These are phyloP conservation scores for Lepus timidus DNA, from an alignment of 2,113 vertebrate genomes.

Conservation along the genomic window DNA sequence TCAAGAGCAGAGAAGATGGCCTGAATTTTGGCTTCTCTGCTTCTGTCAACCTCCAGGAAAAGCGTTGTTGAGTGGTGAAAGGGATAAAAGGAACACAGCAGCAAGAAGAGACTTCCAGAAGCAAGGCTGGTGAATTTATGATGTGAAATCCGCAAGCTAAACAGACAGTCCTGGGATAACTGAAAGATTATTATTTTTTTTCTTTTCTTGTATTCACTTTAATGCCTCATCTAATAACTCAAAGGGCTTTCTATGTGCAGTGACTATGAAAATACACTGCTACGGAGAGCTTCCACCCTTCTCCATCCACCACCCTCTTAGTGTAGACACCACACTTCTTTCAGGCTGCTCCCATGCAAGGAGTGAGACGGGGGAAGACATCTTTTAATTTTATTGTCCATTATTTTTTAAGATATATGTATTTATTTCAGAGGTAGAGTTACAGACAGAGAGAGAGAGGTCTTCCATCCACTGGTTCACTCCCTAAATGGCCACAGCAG, in stretches of 20 bases:
- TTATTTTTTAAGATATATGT: too few relatives aligned
- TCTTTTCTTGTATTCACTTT: background rate
- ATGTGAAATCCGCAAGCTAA: background rate
- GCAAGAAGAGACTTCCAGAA: constrained; percentile 20
- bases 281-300: background rate
- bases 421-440: too few relatives aligned
- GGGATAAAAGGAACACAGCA: background rate
- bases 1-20: background rate
- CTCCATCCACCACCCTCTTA: background rate
- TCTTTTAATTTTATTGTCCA: too few relatives aligned
- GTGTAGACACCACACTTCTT: background rate
- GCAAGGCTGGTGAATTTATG: background rate
- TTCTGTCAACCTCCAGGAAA: background rate
- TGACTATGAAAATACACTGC: background rate
- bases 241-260: background rate
- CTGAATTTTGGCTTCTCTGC: background rate
- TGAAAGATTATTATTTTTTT: background rate
- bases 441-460: too few relatives aligned
- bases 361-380: background rate
- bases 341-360: background rate
- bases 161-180: background rate
- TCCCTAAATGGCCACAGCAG: too few relatives aligned
- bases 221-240: background rate
- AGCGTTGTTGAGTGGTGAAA: background rate
- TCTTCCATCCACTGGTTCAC: too few relatives aligned